Conservation (phyloP, 1,140 invertebrate genomes). For the Anoplophora glabripennis region DNA sequence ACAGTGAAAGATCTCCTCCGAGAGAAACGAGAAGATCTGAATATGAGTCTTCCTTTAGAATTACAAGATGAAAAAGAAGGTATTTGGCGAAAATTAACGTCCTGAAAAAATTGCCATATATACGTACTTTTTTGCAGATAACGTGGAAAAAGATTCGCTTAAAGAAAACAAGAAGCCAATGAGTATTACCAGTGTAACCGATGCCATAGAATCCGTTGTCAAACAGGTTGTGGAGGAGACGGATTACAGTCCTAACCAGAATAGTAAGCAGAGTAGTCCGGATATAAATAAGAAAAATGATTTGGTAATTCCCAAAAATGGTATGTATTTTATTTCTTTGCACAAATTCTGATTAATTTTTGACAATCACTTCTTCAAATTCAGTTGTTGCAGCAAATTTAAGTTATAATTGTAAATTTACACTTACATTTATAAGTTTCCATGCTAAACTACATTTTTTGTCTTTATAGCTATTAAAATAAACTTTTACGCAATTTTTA, state of each 20-base stretch:
- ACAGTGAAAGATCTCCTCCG: conserved; percentile 45
- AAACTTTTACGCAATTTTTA: too few relatives aligned
- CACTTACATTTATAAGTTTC: too few relatives aligned
- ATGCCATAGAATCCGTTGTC: conserved; percentile 59
- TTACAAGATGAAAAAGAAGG: conserved; percentile 7
- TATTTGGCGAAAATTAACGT: conserved; percentile 8
- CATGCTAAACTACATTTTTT: too few relatives aligned
- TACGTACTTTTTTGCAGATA: conserved; percentile 20
- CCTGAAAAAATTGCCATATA: background rate
- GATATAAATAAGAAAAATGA: background rate
- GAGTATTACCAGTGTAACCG: conserved; percentile 49
- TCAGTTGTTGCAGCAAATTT: background rate
- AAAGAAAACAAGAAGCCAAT: conserved; percentile 48
- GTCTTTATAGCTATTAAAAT: too few relatives aligned
- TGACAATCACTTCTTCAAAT: background rate
- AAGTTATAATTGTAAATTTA: too few relatives aligned
- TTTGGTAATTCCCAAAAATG: background rate
- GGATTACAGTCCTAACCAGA: background rate
- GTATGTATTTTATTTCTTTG: background rate
- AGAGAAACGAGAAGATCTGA: conserved; percentile 47
- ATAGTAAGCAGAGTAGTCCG: background rate
- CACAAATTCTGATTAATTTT: background rate
- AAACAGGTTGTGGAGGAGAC: conserved; percentile 35
- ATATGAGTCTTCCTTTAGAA: conserved; percentile 33
- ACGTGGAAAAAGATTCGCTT: conserved; percentile 38